These are phyloP conservation scores for Pollicipes pollicipes DNA, from an alignment of 1,140 invertebrate genomes.

Conservation along the genomic window DNA sequence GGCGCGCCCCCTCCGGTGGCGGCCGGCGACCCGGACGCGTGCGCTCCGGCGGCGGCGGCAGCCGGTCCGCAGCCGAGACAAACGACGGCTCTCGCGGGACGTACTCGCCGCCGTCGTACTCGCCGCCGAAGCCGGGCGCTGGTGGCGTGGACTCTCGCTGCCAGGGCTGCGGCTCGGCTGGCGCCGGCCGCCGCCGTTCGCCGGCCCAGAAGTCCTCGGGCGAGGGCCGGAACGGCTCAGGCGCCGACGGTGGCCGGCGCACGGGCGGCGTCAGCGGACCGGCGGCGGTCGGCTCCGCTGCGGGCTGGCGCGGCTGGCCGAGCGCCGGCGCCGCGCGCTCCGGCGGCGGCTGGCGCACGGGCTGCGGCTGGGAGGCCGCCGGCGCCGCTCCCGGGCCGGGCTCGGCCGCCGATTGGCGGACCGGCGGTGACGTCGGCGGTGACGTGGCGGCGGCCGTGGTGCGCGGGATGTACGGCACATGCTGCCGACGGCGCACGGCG, in stretches of 20 bases:
- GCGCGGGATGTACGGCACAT: neutral
- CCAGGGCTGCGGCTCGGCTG: neutral
- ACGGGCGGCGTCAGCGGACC: no score
- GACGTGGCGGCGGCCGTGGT: neutral
- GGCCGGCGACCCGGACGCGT: neutral
- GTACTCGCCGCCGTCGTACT: no score
- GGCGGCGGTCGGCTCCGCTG: neutral
- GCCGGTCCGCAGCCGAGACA: no score
- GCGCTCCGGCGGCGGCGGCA: no score
- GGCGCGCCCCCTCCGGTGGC: no score
- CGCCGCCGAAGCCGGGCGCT: no score
- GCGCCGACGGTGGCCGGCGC: no score
- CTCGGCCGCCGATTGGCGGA: neutral
- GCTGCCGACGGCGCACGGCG: neutral
- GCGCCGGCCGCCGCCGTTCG: no score
- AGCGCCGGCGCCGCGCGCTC: no score
- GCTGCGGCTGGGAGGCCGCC: no score
- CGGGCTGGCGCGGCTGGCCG: neutral
- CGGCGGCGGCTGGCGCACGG: neutral
- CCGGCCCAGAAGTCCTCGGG: neutral
- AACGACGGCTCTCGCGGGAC: no score
- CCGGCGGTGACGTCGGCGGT: neutral
- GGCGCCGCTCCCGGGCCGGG: neutral
- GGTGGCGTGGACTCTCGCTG: no score
- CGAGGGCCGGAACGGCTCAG: neutral